Conservation (phyloP, 2,113 vertebrate genomes). For the Natator depressus region DNA sequence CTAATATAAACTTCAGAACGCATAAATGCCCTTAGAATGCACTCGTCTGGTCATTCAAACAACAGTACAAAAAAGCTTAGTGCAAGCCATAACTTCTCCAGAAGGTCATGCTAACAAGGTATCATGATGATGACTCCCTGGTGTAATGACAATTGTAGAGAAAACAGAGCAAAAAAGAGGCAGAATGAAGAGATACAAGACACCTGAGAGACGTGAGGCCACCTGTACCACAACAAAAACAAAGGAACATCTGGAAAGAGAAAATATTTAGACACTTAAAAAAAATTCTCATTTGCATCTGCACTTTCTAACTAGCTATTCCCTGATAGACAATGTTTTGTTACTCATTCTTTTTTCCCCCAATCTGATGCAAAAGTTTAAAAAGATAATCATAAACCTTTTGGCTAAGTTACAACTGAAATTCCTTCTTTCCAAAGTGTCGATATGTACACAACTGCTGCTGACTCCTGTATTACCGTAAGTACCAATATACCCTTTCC, state of each 20-base stretch:
- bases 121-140: rapidly evolving
- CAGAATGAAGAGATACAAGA: not conserved
- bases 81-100: not conserved
- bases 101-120: not conserved
- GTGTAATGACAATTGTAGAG: rapidly evolving
- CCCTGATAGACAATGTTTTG: not conserved
- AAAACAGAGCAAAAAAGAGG: not conserved
- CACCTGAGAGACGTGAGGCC: not conserved
- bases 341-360: not conserved
- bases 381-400: not conserved
- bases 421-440: rapidly evolving
- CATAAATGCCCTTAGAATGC: not conserved
- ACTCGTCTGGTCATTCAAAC: rapidly evolving
- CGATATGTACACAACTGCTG: not conserved
- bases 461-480: not conserved
- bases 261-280: not conserved
- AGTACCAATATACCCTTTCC: rapidly evolving
- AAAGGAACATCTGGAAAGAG: not conserved
- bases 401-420: not conserved
- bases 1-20: rapidly evolving
- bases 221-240: not conserved
- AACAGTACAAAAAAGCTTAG: rapidly evolving
- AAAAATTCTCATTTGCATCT: not conserved
- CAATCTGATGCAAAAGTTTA: not conserved
- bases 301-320: not conserved